A percentile compares a stretch with the other conserved stretches of the same genome.
phyloP scores from a whole-genome alignment of 2,797 vertebrate species.

The Psittacula derbiana region DNA sequence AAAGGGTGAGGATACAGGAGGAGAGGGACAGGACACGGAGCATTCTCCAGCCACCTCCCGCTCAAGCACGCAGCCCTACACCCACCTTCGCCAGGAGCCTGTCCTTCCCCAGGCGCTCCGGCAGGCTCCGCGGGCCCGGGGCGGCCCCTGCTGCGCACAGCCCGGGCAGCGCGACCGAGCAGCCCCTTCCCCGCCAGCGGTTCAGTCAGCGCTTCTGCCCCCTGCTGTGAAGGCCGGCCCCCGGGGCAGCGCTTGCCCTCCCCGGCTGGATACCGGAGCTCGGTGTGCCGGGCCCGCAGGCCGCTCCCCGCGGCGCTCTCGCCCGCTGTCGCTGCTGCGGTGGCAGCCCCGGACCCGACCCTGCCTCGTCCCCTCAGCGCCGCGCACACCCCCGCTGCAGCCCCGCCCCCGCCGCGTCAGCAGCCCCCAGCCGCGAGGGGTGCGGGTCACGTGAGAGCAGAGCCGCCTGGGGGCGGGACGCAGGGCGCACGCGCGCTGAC shows the following conservation, averaged over 20 bases:
- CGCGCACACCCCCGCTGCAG: neutral
- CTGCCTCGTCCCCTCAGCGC: neutral
- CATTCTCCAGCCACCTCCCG: fast-evolving
- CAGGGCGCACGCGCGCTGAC: neutral
- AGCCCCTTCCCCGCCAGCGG: too few species aligned
- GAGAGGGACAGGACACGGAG: fast-evolving
- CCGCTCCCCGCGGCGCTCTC: too few species aligned
- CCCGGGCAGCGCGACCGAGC: neutral
- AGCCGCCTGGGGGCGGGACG: neutral
- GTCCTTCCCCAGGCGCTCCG: neutral
- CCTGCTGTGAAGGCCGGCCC: too few species aligned
- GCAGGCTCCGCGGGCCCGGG: neutral
- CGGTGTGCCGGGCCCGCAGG: too few species aligned
- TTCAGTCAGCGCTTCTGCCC: neutral
- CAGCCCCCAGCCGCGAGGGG: neutral
- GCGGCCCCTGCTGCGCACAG: neutral
- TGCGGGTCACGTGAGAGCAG: too few species aligned
- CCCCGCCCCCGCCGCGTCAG: neutral
- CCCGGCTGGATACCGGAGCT: too few species aligned
- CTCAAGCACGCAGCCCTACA: neutral
- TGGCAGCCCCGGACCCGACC: too few species aligned
- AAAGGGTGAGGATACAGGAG: neutral
- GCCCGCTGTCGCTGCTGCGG: too few species aligned
- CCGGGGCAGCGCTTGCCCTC: neutral
- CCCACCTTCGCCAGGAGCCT: neutral